Evolutionary conservation across 2,888 invertebrate species (phyloP).

Genomic region (Chydorus sphaericus): DNA sequence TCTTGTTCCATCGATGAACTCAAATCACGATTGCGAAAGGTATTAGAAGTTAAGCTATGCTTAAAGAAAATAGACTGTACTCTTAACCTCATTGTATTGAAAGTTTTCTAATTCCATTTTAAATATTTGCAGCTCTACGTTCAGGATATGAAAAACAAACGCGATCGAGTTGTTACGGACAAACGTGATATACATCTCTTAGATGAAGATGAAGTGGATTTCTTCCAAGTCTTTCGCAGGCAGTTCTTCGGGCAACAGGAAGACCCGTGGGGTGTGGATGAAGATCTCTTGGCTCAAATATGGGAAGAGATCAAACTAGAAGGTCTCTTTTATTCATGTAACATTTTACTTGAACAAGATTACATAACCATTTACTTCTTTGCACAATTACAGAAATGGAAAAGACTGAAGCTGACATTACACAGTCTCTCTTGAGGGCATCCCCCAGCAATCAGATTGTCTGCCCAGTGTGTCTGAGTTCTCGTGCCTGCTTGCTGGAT

Average conservation of each 20-base stretch:
- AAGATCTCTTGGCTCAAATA: not conserved
- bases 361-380: too few relatives aligned
- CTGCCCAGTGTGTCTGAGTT: not conserved
- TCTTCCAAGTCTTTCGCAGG: not conserved
- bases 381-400: not conserved
- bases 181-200: not conserved
- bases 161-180: not conserved
- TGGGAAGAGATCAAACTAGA: not conserved
- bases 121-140: not conserved
- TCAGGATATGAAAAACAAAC: not conserved
- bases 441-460: not conserved
- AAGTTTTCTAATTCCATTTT: not conserved
- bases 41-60: too few relatives aligned
- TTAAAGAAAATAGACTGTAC: too few relatives aligned
- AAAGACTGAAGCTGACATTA: not conserved
- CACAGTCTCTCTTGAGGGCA: not conserved
- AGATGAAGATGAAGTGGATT: not conserved
- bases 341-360: too few relatives aligned
- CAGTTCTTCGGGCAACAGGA: not conserved
- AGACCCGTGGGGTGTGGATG: not conserved
- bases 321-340: not conserved
- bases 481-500: not conserved
- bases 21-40: not conserved
- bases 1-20: not conserved
- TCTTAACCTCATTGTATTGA: not conserved